Base-by-base conservation (phyloP, 2,113 vertebrate genomes). In the Thymallus thymallus region DNA sequence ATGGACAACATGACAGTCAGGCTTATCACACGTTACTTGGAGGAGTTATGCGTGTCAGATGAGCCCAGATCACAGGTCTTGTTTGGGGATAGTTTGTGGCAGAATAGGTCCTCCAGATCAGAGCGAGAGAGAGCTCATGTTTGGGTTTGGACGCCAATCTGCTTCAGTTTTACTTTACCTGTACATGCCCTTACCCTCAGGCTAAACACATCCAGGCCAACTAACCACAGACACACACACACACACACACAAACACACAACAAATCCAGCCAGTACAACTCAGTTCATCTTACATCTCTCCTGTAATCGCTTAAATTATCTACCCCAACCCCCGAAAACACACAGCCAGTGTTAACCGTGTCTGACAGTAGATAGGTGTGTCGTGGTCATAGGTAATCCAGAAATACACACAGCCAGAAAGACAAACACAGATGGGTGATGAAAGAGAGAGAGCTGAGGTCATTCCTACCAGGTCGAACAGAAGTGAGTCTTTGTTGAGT, bases 401-500 rank as follows among this genome's bases (percentile, higher is more conserved):
- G 16, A 14, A 18, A 51, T 51, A 5, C 3, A 14, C 14, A 13
- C 7, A 22, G 20, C 5, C 16, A 76, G 3, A 24, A 18, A 46
- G 13, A 10, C 2, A 30, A 2, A 66, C 2, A 30, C 29, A 22
- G 23, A 68, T 24, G 20, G 13, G 24, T 64, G 46, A 29, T 24
- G 46, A 1, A 4, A 18, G 68, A 20, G 56, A 18, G 1, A 16
- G 32, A 30, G 24, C 5, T 22, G 23, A 9, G 26, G 65, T 13
- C 30, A 24, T 80, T 91, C 94, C 86, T 92, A 98, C 96, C 95
- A 98, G 90, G 69, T 96, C 92, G 1, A 95, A 94, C 0, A 93
- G 92, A 87, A 96, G 86, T 4, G 94, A 91, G 0, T 93, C 94
- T 84, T 96, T 96, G 88, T 93, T 91, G 85, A 92, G 73, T 1